Conservation (phyloP, 2,888 invertebrate genomes). For the Sinelater perroti region DNA sequence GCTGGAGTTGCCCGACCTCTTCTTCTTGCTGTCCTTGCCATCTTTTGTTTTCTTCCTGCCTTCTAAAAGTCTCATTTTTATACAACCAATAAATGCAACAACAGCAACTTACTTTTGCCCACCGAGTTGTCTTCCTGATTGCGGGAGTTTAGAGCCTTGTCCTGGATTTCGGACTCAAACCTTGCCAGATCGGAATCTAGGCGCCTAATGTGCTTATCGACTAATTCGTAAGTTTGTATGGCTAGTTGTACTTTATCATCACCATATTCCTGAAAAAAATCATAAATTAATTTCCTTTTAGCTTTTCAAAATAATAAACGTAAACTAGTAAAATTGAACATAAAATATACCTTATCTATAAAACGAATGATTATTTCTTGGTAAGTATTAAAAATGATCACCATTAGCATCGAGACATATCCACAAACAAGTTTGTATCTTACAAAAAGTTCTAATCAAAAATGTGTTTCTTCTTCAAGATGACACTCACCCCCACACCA, state of each 20-base stretch:
- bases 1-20: constrained; percentile 62
- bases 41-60: constrained; percentile 77
- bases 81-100: not conserved
- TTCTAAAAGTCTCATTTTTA: constrained; percentile 59
- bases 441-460: too few species aligned
- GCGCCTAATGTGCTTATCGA: constrained; percentile 96
- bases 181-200: constrained; percentile 95
- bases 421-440: too few species aligned
- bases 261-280: constrained; percentile 76
- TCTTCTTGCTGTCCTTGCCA: constrained; percentile 68
- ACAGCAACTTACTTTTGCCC: constrained; percentile 64
- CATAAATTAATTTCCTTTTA: too few species aligned
- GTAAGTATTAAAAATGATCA: too few species aligned
- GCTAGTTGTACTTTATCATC: constrained; percentile 98
- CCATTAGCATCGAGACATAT: too few species aligned
- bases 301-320: too few species aligned
- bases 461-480: too few species aligned
- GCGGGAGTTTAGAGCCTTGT: constrained; percentile 84
- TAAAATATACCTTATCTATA: too few species aligned
- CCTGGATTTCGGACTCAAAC: constrained; percentile 96
- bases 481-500: too few species aligned
- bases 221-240: constrained; percentile 97
- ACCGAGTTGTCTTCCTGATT: constrained; percentile 72
- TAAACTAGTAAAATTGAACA: too few species aligned
- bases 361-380: too few species aligned